These are phyloP conservation scores for Noturus placidus DNA, from an alignment of 2,113 vertebrate genomes.

Conservation along the genomic window DNA sequence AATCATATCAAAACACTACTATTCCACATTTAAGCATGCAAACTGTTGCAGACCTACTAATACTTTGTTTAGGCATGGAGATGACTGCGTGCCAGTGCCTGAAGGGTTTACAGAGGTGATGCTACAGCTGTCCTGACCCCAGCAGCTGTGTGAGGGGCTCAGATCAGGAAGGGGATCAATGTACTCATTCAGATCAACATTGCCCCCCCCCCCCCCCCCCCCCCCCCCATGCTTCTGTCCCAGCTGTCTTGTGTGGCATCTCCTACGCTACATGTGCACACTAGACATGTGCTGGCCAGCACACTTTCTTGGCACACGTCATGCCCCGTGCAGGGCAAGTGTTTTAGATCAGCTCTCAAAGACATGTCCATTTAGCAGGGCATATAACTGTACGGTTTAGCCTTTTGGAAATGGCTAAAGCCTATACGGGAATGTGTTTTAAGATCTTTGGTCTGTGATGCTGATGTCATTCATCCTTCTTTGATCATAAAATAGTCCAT, in stretches of 20 bases:
- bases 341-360: slow-evolving; percentile 55
- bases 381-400: background rate
- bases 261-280: slow-evolving; percentile 14
- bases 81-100: background rate
- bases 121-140: slow-evolving; percentile 43
- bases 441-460: background rate
- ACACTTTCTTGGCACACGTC: slow-evolving; percentile 56
- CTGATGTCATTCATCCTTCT: background rate
- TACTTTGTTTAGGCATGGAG: background rate
- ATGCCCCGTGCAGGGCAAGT: slow-evolving; percentile 59
- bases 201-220: background rate
- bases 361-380: background rate
- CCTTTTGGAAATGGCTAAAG: background rate
- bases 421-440: background rate
- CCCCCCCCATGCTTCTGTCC: background rate
- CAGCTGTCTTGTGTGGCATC: slow-evolving; percentile 45
- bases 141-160: slow-evolving; percentile 42
- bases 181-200: slow-evolving; percentile 40
- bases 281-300: slow-evolving; percentile 9
- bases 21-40: background rate
- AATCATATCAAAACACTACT: background rate
- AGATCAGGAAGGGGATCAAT: slow-evolving; percentile 42
- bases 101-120: slow-evolving; percentile 45
- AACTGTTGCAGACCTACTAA: background rate
- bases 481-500: slow-evolving; percentile 25